Evolutionary conservation across 2,113 vertebrate genomes (phyloP), one percentile per base, ranked within the genome.

Genomic region (Cynopterus brachyotis): DNA sequence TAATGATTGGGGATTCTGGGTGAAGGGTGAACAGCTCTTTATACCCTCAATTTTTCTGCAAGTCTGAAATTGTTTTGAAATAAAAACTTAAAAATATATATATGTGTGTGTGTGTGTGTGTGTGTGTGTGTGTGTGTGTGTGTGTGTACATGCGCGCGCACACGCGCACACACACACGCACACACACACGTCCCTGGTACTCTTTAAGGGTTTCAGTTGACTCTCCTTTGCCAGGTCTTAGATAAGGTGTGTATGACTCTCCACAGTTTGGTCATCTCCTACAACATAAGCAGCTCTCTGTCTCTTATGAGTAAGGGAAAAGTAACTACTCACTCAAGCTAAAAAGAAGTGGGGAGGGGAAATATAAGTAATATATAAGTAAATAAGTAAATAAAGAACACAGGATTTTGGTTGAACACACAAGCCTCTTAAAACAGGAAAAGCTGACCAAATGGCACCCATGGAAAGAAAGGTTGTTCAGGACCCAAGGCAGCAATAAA

Each of bases 41-140:
- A 83, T 28, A 83, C 3, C 62, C 59, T 92, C 6, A 40, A 64
- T 24, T 64, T 91, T 91, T 67, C 28, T 13, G 1, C 79, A 81
- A 81, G 32, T 91, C 70, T 91, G 47, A 89, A 94, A 59, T 45
- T 83, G 9, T 89, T 81, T 89, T 72, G 22, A 94, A 93, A 70
- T 66, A n/a, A 72, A 94, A 86, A 83, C 13, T 50, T 45, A 82
- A 57, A 62, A 64, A 89, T 42, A 42, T 26, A 40, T 45, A 75
- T 62, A 15, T 50, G 50, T 50, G 13, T 47, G 47, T 47, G 47
- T 47, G 5, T 47, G 11, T 45, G 6, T 42, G 9, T 8, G 9
- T 47, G 11, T 47, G 47, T 47, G 47, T 47, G 11, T 47, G 47
- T 47, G 11, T 47, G 47, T 1, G 45, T 47, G 45, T 9, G 45